Conservation (phyloP, 1,140 invertebrate genomes). For the Lordiphosa collinella region DNA sequence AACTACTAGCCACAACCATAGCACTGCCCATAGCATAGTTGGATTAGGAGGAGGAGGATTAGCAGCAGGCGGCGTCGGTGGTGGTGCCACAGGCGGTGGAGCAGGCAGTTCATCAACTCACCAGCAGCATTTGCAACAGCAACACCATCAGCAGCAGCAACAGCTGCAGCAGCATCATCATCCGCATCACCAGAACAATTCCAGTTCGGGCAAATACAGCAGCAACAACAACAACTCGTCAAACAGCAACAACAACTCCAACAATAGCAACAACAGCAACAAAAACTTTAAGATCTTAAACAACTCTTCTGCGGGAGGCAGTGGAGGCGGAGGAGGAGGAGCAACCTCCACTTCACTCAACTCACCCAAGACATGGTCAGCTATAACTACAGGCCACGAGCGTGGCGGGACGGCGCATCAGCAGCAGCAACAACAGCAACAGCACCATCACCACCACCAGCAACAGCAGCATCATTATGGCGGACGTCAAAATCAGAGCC, state of each 20-base stretch:
- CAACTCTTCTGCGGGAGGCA: conserved; percentile 45
- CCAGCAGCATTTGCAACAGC: conserved; percentile 33
- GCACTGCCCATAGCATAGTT: conserved; percentile 44
- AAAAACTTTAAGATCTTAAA: conserved; percentile 72
- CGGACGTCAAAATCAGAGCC: conserved; percentile 30
- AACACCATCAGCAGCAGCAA: conserved; percentile 23
- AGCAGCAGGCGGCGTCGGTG: conserved; percentile 19
- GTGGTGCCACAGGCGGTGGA: conserved; percentile 8
- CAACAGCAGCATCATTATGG: conserved; percentile 11
- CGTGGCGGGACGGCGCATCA: conserved; percentile 30
- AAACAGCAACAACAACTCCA: conserved; percentile 18
- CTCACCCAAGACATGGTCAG: conserved; percentile 78
- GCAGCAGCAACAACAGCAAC: conserved; percentile 16
- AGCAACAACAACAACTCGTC: conserved; percentile 20
- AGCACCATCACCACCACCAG: conserved; percentile 1
- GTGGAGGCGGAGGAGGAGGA: conserved; percentile 14
- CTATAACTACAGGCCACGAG: conserved; percentile 78
- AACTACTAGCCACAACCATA: conserved; percentile 44
- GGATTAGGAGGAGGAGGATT: conserved; percentile 14
- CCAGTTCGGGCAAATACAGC: conserved; percentile 9
- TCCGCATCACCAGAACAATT: conserved; percentile 1
- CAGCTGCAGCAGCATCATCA: conserved; percentile 22
- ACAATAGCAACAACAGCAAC: conserved; percentile 30
- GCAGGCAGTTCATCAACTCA: conserved; percentile 25
- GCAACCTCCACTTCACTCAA: conserved; percentile 39